Evolutionary conservation across 1,140 invertebrate species (phyloP), one percentile per base, ranked within the genome.

Genomic region (Capitella teleta): DNA sequence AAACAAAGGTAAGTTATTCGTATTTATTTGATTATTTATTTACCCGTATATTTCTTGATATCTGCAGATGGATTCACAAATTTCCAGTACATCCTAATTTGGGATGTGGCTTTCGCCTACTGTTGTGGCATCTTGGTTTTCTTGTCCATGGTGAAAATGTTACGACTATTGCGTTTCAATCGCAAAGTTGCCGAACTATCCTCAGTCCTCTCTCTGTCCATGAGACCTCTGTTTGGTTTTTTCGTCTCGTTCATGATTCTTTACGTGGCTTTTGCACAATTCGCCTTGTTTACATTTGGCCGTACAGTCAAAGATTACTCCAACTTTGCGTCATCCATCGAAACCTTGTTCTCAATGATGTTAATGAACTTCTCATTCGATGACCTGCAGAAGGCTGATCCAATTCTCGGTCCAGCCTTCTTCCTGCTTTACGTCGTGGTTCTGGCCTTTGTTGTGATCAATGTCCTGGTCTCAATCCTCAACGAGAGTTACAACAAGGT

Each of bases 281-380:
- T 19, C 5, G 67, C 55, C 0, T 67, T 59, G 51, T 58, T 71
- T 1, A 54, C 72, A 18, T 70, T 73, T 47, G 63, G 67, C 16
- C 49, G 54, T 14, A 42, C 53, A 5, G 48, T 66, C 41, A 26
- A 42, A 3, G 54, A 51, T 10, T 70, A 67, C 54, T 55, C 58
- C 43, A 63, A 53, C 26, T 60, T 71, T 41, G 44, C 63, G 5
- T 52, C 48, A 5, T 53, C 66, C 2, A 57, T 66, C 3, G 64
- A 68, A 51, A 60, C 61, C 19, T 60, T 66, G 53, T 72, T 73
- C 49, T 59, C 64, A 6, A 67, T 73, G 43, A 58, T 62, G 1
- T 56, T 72, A 3, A 69, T 69, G 14, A 59, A 57, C 40, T 68
- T 72, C 42, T 32, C n/a, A n/a, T 32, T n/a, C n/a, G n/a, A 32